These are phyloP conservation scores for Lordiphosa stackelbergi DNA, from an alignment of 1,140 invertebrate species.

Conservation along the genomic window DNA sequence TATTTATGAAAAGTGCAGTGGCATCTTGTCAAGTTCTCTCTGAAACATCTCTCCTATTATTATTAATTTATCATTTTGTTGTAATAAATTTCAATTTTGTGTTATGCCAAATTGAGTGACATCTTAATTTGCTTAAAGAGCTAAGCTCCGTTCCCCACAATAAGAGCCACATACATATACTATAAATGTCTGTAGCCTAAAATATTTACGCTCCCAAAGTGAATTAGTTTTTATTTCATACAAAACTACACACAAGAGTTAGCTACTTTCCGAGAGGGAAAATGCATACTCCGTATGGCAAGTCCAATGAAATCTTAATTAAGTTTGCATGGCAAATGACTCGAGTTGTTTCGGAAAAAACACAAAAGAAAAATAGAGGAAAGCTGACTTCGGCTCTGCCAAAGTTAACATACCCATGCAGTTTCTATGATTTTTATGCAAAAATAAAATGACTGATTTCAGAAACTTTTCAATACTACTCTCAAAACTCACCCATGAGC, in stretches of 20 bases:
- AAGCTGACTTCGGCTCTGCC: no score
- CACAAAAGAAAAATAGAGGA: slow-evolving; percentile 1
- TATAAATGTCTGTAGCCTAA: slow-evolving; percentile 19
- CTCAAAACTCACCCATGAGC: no score
- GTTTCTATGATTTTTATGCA: slow-evolving; percentile 10
- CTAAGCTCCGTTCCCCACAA: neutral
- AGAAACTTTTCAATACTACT: no score
- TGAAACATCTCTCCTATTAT: slow-evolving; percentile 29
- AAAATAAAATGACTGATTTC: no score
- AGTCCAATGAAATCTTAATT: slow-evolving; percentile 66
- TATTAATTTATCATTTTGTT: slow-evolving; percentile 73
- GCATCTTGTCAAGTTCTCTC: slow-evolving; percentile 43
- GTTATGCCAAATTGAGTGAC: slow-evolving; percentile 57
- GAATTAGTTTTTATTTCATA: slow-evolving; percentile 42
- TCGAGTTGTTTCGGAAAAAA: slow-evolving; percentile 43
- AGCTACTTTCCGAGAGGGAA: slow-evolving; percentile 31
- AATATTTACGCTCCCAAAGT: slow-evolving; percentile 56
- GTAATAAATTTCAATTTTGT: slow-evolving; percentile 72
- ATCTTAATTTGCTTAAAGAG: slow-evolving; percentile 55
- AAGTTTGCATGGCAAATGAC: slow-evolving; percentile 68
- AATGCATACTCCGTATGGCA: slow-evolving; percentile 24
- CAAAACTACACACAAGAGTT: slow-evolving; percentile 8
- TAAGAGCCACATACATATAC: neutral
- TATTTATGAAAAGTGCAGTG: slow-evolving; percentile 72
- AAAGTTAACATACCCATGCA: slow-evolving; percentile 25